phyloP scores from a whole-genome alignment of 2,797 vertebrate species.

The Pangasius sanitwongsei region DNA sequence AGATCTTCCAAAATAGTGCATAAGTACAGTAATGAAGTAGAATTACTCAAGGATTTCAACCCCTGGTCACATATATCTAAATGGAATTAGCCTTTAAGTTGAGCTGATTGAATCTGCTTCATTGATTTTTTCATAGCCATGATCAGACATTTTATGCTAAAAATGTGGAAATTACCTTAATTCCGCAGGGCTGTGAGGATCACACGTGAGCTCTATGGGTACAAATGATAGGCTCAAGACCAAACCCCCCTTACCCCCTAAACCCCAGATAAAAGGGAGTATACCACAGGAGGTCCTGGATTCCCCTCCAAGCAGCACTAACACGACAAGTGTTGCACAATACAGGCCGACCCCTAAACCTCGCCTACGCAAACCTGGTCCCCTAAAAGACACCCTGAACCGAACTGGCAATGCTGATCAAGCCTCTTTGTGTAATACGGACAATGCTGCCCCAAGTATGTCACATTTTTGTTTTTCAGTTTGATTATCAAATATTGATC shows the following conservation, averaged over 20 bases:
- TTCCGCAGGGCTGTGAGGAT: conserved; percentile 21
- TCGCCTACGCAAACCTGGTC: conserved; percentile 3
- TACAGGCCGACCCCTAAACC: conserved; percentile 48
- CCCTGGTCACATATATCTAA: not conserved
- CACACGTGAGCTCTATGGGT: conserved; percentile 35
- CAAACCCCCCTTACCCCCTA: conserved; percentile 41
- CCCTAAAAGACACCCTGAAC: not conserved
- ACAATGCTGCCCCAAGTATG: conserved; percentile 33
- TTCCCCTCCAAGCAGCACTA: not conserved
- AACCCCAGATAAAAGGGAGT: conserved; percentile 34
- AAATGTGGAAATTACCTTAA: not conserved
- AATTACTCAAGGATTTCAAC: not conserved
- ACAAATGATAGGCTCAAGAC: conserved; percentile 8
- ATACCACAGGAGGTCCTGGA: not conserved
- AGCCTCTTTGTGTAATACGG: not conserved
- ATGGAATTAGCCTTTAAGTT: not conserved
- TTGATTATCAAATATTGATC: not conserved
- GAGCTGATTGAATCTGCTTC: not conserved
- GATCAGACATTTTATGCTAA: not conserved
- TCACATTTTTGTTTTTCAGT: not conserved
- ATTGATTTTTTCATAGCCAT: not conserved
- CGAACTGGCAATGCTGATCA: not conserved
- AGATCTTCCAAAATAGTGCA: not conserved
- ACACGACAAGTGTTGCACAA: not conserved
- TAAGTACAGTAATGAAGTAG: not conserved